phyloP scores from a whole-genome alignment of 2,797 vertebrate species.

The Buceros bicornis region DNA sequence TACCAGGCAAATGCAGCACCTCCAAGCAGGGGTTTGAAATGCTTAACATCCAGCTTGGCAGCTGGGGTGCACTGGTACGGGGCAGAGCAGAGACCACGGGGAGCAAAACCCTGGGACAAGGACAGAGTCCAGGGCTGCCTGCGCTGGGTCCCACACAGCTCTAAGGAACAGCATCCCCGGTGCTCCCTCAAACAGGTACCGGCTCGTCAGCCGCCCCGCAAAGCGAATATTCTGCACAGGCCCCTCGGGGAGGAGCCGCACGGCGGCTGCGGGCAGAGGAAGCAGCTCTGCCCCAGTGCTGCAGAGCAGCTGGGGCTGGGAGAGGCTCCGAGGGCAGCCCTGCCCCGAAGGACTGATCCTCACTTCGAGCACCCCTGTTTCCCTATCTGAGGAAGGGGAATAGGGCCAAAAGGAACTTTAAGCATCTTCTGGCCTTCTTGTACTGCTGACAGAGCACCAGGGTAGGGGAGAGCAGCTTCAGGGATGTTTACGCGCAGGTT shows the following conservation, averaged over 20 bases:
- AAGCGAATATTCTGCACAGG: neutral
- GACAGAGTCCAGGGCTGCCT: neutral
- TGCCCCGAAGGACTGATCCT: neutral
- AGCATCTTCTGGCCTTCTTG: neutral
- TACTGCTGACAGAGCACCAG: neutral
- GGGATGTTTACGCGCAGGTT: neutral
- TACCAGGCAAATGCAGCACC: neutral
- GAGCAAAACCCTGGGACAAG: neutral
- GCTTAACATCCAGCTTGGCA: neutral
- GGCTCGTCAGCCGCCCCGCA: neutral
- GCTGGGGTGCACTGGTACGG: neutral
- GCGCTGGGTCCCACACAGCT: neutral
- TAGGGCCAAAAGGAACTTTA: neutral
- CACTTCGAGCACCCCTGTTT: neutral
- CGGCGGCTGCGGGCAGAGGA: neutral
- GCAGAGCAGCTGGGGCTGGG: neutral
- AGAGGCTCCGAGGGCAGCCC: neutral
- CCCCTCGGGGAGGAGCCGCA: neutral
- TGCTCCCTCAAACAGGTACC: neutral
- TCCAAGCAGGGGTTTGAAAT: neutral
- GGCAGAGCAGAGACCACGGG: neutral
- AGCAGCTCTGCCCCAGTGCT: rapidly evolving
- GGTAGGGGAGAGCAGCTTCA: neutral
- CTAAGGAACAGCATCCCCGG: neutral
- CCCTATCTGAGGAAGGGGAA: neutral